phyloP scores from a whole-genome alignment of 2,888 invertebrate species.

The Pseudolycoriella hygida region DNA sequence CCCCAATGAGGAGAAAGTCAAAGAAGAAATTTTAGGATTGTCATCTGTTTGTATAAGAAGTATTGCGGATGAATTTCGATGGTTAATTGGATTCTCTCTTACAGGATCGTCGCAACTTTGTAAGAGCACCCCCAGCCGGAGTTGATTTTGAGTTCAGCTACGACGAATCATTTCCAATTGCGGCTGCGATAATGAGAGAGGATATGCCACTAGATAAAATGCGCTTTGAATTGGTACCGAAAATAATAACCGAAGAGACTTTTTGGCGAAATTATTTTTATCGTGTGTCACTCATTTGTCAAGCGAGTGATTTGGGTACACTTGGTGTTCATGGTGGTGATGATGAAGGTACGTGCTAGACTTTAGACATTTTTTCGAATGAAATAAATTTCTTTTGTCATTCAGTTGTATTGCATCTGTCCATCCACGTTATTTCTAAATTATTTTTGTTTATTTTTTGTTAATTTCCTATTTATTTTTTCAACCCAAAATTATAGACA shows the following conservation, averaged over 20 bases:
- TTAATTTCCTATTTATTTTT: constrained; percentile 2
- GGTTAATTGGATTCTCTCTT: not conserved
- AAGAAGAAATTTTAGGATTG: constrained; percentile 87
- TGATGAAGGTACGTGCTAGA: constrained; percentile 26
- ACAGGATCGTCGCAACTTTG: constrained; percentile 92
- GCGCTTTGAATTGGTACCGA: constrained; percentile 98
- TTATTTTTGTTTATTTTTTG: constrained; percentile 9
- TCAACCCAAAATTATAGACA: constrained; percentile 6
- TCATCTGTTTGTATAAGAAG: constrained; percentile 53
- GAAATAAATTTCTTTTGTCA: not conserved
- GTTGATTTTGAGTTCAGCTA: constrained; percentile 93
- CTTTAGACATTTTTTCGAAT: constrained; percentile 10
- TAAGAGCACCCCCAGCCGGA: constrained; percentile 88
- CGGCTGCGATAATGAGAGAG: constrained; percentile 84
- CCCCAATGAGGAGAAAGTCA: constrained; percentile 82
- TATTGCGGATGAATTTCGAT: no score
- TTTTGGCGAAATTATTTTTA: constrained; percentile 99
- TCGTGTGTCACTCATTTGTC: constrained; percentile 93
- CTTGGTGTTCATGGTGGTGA: constrained; percentile 27
- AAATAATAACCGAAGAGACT: constrained; percentile 92
- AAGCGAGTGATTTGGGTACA: constrained; percentile 62
- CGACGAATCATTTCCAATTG: constrained; percentile 80
- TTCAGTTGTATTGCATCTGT: constrained; percentile 13
- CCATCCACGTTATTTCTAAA: constrained; percentile 3
- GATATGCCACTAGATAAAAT: constrained; percentile 94